Evolutionary conservation across 2,888 invertebrate genomes (phyloP).

Genomic region (Microchrysa polita): DNA sequence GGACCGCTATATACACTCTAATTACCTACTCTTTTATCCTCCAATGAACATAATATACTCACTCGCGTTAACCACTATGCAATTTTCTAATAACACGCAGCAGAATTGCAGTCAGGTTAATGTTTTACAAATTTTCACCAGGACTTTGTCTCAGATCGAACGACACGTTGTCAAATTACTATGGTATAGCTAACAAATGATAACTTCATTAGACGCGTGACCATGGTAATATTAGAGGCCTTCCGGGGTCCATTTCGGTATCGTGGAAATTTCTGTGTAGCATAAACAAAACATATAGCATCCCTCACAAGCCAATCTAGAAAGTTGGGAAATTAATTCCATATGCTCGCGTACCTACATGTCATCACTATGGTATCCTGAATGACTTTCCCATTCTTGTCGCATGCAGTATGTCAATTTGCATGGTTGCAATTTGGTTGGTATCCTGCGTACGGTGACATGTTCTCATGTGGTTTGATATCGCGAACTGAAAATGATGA

Average conservation of each 20-base stretch:
- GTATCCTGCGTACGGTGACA: no score
- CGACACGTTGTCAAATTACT: no score
- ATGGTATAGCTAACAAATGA: background rate
- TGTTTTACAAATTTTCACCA: no score
- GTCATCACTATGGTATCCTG: constrained; percentile 21
- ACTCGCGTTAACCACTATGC: no score
- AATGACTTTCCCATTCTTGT: constrained; percentile 5
- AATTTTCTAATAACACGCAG: no score
- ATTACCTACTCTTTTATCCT: no score
- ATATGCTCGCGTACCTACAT: background rate
- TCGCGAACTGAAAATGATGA: background rate
- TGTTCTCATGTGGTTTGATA: constrained; percentile 11
- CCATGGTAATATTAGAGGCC: constrained; percentile 9
- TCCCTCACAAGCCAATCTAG: background rate
- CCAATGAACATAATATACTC: no score
- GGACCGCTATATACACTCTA: no score
- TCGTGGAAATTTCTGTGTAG: constrained; percentile 24
- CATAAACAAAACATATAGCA: constrained; percentile 22
- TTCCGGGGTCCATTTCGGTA: background rate
- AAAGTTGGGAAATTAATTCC: background rate
- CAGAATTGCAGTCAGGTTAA: no score
- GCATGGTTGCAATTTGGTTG: constrained; percentile 8
- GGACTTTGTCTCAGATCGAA: no score
- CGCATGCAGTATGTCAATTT: constrained; percentile 20
- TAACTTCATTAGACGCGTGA: background rate